Evolutionary conservation across 1,140 invertebrate genomes (phyloP), one percentile per base, ranked within the genome.

Genomic region (Diachasma alloeum): DNA sequence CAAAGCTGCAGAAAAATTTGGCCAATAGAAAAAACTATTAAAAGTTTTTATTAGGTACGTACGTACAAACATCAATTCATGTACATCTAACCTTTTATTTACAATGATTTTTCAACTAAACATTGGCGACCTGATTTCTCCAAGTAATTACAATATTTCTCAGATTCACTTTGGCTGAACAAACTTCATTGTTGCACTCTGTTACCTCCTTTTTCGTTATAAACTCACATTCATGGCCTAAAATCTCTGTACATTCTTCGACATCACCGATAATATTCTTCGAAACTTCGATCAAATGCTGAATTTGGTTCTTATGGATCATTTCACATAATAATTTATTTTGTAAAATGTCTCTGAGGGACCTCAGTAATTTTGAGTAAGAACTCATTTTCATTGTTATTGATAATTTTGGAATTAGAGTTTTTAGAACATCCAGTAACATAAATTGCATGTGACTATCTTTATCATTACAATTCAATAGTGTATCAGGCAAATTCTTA

Each of bases 391-490:
- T 63, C 39, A 42, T 73, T 19, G 73, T 75, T 39, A 46, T 74
- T 17, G 78, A 63, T 46, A 76, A 73, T 59, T 42, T 22, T 31
- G 37, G 15, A 9, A 19, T 77, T 6, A 77, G 22, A 22, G 24
- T 78, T 44, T 75, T 76, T 31, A 84, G 70, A 48, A 79, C 42
- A 36, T 70, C 72, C 4, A 79, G 75, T 37, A 77, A 26, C 59
- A 75, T 70, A 19, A 77, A 77, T 68, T 77, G 53, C 19, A 19
- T 15, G 59, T 78, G 67, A 42, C 17, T 36, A 37, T 78, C 73
- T 5, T 44, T 53, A 72, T 71, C 73, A 37, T 75, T 72, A 2
- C 19, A 53, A 19, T 36, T 72, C 75, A 75, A 22, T 44, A 24
- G 3, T n/a, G 5, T 70, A 19, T 70, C 15, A 9, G 22, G 26